These are phyloP conservation scores for Gopherus flavomarginatus DNA, from an alignment of 2,113 vertebrate genomes.

Conservation along the genomic window DNA sequence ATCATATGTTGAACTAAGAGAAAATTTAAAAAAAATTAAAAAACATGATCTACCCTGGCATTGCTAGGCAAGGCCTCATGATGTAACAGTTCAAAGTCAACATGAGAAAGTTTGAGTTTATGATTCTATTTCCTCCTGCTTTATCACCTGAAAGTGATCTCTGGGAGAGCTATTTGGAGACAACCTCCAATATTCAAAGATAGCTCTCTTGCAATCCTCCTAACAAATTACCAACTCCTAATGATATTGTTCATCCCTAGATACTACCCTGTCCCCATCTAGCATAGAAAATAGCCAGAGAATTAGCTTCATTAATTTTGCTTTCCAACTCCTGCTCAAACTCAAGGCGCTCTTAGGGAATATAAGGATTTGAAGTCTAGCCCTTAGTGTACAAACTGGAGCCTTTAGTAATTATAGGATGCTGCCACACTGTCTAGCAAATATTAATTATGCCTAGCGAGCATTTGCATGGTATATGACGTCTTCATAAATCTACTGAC, in stretches of 20 bases:
- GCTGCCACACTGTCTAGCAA: not conserved
- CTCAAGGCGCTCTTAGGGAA: not conserved
- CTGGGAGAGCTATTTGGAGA: not conserved
- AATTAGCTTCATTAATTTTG: slow-evolving; percentile 2
- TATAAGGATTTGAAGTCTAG: not conserved
- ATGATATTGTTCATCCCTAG: not conserved
- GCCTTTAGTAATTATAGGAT: slow-evolving; percentile 15
- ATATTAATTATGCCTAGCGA: slow-evolving; percentile 7
- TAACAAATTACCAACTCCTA: not conserved
- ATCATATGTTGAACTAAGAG: slow-evolving; percentile 92
- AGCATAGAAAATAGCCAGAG: slow-evolving; percentile 25
- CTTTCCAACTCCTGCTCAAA: slow-evolving; percentile 3
- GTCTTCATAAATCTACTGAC: not conserved
- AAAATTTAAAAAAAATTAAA: not conserved
- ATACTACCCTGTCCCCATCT: not conserved
- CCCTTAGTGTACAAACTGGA: slow-evolving; percentile 8
- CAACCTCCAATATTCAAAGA: not conserved
- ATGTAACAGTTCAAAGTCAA: not conserved
- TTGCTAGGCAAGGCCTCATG: not conserved
- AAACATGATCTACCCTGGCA: not conserved
- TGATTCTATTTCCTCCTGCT: not conserved
- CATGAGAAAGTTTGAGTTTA: not conserved
- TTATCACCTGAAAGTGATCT: not conserved
- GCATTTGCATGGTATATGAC: not conserved
- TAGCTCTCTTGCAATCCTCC: not conserved